phyloP scores from a whole-genome alignment of 2,113 vertebrate species.

The Indicator maculatus region DNA sequence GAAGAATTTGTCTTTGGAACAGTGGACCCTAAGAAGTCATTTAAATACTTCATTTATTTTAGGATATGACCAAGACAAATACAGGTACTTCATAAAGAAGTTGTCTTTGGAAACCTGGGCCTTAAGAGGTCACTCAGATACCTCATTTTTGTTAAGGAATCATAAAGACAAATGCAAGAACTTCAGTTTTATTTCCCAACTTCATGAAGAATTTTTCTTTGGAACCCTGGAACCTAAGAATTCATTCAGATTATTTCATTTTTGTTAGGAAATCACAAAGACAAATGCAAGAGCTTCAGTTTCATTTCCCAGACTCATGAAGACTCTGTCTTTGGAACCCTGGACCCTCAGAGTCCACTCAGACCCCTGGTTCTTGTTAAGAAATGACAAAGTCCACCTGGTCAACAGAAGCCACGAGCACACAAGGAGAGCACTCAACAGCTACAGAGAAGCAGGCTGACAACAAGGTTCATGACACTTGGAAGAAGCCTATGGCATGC shows the following conservation, averaged over 20 bases:
- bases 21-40: no score
- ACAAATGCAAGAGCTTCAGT: neutral
- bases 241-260: no score
- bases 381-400: neutral
- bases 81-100: neutral
- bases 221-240: neutral
- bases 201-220: neutral
- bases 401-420: no score
- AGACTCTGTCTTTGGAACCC: neutral
- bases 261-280: neutral
- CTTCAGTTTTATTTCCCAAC: neutral
- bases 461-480: fast-evolving
- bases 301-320: neutral
- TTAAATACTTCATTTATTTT: no score
- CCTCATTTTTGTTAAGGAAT: neutral
- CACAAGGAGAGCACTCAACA: fast-evolving
- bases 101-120: neutral
- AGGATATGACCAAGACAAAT: no score
- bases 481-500: neutral
- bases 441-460: neutral
- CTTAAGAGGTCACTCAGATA: neutral
- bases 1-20: neutral
- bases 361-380: neutral
- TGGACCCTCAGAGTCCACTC: neutral
- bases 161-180: neutral